Evolutionary conservation across 2,888 invertebrate species (phyloP).

Genomic region (Amorpha juglandis): DNA sequence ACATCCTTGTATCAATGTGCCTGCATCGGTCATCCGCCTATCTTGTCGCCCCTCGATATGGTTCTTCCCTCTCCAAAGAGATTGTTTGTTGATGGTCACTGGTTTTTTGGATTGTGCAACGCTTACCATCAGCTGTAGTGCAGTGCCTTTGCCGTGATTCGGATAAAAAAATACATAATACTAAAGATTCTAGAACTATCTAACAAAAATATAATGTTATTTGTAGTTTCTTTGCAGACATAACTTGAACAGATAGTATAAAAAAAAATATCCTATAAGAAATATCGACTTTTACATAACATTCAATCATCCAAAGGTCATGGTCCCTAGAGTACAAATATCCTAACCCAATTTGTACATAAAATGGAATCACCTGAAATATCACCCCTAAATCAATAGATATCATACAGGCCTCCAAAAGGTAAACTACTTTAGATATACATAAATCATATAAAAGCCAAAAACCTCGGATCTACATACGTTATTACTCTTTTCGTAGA

Average conservation of each 20-base stretch:
- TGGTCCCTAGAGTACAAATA: not conserved
- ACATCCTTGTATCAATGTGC: too few relatives aligned
- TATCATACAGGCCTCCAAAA: conserved; percentile 1
- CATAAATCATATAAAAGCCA: conserved; percentile 19
- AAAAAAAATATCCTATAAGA: not conserved
- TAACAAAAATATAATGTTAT: too few relatives aligned
- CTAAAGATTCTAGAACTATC: too few relatives aligned
- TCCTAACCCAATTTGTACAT: not conserved
- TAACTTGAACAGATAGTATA: not conserved
- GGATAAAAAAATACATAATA: too few relatives aligned
- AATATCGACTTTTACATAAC: not conserved
- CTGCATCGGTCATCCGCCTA: too few relatives aligned
- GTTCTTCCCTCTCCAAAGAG: too few relatives aligned
- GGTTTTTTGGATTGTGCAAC: not conserved
- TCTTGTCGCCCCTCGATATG: too few relatives aligned
- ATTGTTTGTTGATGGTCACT: too few relatives aligned
- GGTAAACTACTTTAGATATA: conserved; percentile 9
- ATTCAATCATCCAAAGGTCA: not conserved
- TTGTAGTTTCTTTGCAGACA: too few relatives aligned
- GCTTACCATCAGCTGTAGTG: too few relatives aligned
- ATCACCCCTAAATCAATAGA: not conserved
- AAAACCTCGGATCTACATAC: not conserved
- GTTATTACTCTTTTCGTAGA: conserved; percentile 13
- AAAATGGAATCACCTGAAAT: not conserved
- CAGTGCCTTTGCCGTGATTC: too few relatives aligned